Conservation (phyloP, 2,113 vertebrate genomes). For the Cercopithecus mona region DNA sequence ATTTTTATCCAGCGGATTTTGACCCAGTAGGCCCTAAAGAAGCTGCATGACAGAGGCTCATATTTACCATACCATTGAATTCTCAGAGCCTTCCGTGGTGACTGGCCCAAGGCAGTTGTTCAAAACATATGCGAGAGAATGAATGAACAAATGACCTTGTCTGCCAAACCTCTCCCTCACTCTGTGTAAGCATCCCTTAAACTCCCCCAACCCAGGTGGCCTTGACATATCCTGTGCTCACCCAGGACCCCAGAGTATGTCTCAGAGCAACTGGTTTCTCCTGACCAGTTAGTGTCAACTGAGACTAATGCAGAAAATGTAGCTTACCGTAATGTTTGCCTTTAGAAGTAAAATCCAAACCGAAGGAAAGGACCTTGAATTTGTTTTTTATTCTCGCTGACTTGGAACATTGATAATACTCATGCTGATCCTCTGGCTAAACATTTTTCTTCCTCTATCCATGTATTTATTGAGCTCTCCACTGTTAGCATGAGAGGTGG, state of each 20-base stretch:
- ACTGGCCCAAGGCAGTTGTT: neutral
- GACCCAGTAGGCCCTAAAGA: neutral
- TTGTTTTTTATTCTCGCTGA: neutral
- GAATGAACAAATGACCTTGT: neutral
- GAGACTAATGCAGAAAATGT: neutral
- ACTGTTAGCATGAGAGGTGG: neutral
- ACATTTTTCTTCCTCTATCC: neutral
- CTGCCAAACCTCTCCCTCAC: neutral
- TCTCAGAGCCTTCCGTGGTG: neutral
- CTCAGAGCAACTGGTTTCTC: neutral
- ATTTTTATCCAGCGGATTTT: neutral
- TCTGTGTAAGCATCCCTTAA: neutral
- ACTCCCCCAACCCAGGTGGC: neutral
- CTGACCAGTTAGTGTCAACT: neutral
- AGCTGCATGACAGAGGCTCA: neutral
- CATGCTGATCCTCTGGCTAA: neutral
- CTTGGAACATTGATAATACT: neutral
- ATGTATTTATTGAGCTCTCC: neutral
- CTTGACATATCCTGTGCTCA: neutral
- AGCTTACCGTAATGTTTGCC: neutral
- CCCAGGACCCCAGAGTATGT: neutral
- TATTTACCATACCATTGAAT: neutral
- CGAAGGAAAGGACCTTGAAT: neutral
- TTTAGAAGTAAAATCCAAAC: conserved; percentile 15
- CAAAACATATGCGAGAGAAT: neutral